Evolutionary conservation across 1,140 invertebrate genomes (phyloP).

Genomic region (Ceratosolen fusciceps): DNA sequence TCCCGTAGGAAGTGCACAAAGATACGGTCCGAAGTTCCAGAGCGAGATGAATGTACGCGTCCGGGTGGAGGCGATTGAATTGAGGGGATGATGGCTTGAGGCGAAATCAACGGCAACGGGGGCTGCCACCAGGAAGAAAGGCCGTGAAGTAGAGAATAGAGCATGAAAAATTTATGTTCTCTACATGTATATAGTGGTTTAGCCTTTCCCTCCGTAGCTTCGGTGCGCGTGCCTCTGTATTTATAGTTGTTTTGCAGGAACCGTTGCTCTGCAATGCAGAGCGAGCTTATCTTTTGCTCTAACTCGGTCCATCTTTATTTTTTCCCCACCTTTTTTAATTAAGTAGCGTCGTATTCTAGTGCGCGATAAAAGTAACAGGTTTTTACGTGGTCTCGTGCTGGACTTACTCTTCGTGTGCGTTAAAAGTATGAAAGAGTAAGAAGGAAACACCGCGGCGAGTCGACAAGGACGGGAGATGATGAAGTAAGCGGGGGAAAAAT

Average conservation of each 20-base stretch:
- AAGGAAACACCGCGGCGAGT: neutral
- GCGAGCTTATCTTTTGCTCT: neutral
- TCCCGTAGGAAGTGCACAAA: slow-evolving; percentile 31
- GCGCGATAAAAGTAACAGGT: slow-evolving; percentile 11
- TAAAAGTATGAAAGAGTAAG: neutral
- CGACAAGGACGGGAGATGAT: neutral
- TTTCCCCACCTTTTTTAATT: neutral
- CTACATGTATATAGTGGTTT: neutral
- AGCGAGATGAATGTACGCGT: too few species aligned
- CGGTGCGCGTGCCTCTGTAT: neutral
- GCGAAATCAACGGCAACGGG: too few species aligned
- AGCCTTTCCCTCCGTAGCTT: neutral
- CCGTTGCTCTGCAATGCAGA: neutral
- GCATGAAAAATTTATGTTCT: slow-evolving; percentile 33
- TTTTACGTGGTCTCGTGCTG: neutral
- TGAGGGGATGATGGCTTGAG: too few species aligned
- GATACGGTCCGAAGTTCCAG: neutral
- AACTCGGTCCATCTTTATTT: neutral
- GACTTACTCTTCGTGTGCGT: neutral
- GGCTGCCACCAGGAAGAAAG: neutral
- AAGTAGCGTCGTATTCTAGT: neutral
- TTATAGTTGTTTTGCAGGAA: neutral
- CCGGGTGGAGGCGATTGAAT: too few species aligned
- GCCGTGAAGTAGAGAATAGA: neutral
- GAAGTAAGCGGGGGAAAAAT: neutral